A percentile compares a stretch with the other conserved stretches of the same genome.
These are phyloP conservation scores for Aromia moschata DNA, from an alignment of 2,888 invertebrate species.

Conservation along the genomic window DNA sequence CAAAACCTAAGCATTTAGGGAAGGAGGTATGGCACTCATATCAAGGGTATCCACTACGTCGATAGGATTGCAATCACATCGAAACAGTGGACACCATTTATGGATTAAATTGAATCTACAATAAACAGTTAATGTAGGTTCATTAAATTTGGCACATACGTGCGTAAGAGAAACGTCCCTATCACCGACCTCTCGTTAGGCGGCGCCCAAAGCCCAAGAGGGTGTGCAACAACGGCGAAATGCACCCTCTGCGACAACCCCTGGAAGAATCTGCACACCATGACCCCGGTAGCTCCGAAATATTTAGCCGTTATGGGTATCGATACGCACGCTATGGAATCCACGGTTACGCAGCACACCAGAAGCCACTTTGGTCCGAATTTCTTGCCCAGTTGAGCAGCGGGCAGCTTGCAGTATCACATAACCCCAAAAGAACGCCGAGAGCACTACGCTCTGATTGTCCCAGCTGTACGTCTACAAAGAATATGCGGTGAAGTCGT, in stretches of 20 bases:
- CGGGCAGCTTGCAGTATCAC: constrained; percentile 76
- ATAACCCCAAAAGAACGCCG: constrained; percentile 86
- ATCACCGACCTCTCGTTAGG: constrained; percentile 74
- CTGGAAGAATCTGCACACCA: constrained; percentile 73
- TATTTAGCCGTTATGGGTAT: constrained; percentile 74
- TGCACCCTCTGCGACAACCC: constrained; percentile 79
- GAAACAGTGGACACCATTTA: too few species aligned
- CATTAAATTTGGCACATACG: too few species aligned
- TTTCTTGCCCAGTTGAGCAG: constrained; percentile 75
- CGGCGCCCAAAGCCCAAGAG: constrained; percentile 80
- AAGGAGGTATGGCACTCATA: too few species aligned
- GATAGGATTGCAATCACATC: too few species aligned
- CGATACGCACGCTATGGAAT: constrained; percentile 72
- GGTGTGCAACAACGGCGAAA: constrained; percentile 77
- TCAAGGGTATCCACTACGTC: too few species aligned
- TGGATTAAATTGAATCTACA: too few species aligned
- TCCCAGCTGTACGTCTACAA: constrained; percentile 68
- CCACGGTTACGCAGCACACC: constrained; percentile 66
- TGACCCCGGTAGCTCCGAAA: constrained; percentile 71
- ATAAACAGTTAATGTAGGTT: too few species aligned
- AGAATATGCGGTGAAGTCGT: neutral
- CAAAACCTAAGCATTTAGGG: too few species aligned
- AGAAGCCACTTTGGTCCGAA: constrained; percentile 79
- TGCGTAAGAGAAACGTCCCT: constrained; percentile 72
- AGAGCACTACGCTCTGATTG: constrained; percentile 68